Evolutionary conservation across 2,113 vertebrate species (phyloP), one percentile per base, ranked within the genome.

Genomic region (Cololabis saira): DNA sequence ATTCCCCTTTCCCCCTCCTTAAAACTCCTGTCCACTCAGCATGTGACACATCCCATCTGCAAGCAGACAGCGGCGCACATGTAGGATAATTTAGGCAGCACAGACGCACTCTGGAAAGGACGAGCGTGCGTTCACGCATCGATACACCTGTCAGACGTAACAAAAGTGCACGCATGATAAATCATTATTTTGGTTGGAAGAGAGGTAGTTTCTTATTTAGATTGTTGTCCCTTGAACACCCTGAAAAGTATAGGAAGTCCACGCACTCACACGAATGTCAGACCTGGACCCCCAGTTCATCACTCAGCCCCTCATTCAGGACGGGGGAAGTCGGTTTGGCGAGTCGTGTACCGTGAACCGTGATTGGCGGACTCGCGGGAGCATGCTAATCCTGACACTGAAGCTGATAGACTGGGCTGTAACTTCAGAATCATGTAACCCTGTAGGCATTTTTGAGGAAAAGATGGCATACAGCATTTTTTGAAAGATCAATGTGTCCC

Each of bases 1-100:
- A 14, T 33, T 24, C 11, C 71, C 24, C 24, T 27, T 27, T 27
- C 24, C 64, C 55, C 53, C 14, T 1, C 42, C n/a, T 78, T 57
- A 53, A 37, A 60, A 52, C 30, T 55, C 61, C 61, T 71, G 75
- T 74, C 76, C 15, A 24, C 78, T 79, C 78, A 70, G 66, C 76
- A 70, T 78, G 73, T 78, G 83, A 82, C 73, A 73, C 69, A 55
- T 83, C 45, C 77, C 82, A 83, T 87, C 82, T 83, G 86, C 47
- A 74, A 48, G 21, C 51, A 77, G 62, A 69, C 68, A 84, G 64
- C 33, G 0, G 82, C 30, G 37, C 51, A n/a, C 51, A 27, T 27
- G 33, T 37, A 37, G 6, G 10, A 37, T 37, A 37, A 37, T 37
- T 37, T 37, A 11, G 33, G 10, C 33, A 9, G 10, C 33, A 11